These are phyloP conservation scores for Nebria brevicollis DNA, from an alignment of 2,888 invertebrate species.

Conservation along the genomic window DNA sequence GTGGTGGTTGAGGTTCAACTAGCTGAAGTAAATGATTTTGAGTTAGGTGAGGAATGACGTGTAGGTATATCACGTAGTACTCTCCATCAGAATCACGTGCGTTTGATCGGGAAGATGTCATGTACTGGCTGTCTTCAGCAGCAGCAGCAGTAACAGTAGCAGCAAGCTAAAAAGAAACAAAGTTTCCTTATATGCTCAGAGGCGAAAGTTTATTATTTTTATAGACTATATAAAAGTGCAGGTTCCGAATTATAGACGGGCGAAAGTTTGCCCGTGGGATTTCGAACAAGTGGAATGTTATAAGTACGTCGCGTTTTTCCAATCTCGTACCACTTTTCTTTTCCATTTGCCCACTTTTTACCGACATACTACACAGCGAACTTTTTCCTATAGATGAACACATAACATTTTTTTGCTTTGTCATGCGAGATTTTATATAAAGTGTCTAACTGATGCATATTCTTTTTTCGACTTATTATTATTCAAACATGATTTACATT, in stretches of 20 bases:
- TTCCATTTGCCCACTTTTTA: neutral
- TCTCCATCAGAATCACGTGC: neutral
- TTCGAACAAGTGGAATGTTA: conserved; percentile 20
- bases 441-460: neutral
- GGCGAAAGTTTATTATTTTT: conserved; percentile 37
- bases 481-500: neutral
- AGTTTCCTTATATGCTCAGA: neutral
- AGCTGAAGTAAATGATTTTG: too few species aligned
- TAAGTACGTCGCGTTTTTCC: neutral
- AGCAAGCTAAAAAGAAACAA: neutral
- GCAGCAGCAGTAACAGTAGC: neutral
- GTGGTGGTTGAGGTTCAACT: too few species aligned
- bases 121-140: neutral
- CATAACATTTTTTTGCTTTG: neutral
- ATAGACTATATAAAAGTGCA: conserved; percentile 41
- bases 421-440: neutral
- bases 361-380: neutral
- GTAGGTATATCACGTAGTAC: neutral
- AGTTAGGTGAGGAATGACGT: neutral
- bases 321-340: neutral
- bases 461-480: neutral
- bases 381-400: neutral
- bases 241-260: conserved; percentile 35
- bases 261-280: conserved; percentile 24
- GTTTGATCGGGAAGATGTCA: neutral